A percentile compares a stretch with the other conserved stretches of the same genome.
Evolutionary conservation across 2,113 vertebrate genomes (phyloP).

Genomic region (Strix uralensis): DNA sequence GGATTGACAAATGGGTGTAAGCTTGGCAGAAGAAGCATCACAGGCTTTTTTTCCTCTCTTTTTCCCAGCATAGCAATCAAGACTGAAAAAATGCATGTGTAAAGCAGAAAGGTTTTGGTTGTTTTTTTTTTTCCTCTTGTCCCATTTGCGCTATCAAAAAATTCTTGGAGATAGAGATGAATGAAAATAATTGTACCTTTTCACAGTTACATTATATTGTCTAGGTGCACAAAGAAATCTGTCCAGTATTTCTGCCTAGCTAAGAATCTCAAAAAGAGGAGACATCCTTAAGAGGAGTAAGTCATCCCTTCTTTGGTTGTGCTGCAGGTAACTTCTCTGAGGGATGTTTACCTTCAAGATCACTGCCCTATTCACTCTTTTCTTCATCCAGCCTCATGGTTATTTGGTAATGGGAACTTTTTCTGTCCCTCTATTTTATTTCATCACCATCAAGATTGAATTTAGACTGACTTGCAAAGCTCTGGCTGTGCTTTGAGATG

Average conservation of each 20-base stretch:
- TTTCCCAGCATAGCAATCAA: background rate
- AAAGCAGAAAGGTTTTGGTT: background rate
- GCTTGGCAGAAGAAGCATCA: background rate
- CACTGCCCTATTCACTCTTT: background rate
- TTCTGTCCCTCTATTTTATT: background rate
- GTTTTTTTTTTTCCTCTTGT: background rate
- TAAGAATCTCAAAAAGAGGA: background rate
- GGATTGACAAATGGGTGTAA: background rate
- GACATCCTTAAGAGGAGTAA: background rate
- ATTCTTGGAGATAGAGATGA: background rate
- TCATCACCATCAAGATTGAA: background rate
- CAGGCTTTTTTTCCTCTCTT: background rate
- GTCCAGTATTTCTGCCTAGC: background rate
- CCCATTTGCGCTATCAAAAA: background rate
- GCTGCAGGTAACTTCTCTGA: background rate
- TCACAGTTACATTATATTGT: background rate
- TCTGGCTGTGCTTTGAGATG: background rate
- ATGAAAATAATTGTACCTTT: background rate
- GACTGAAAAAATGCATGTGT: background rate
- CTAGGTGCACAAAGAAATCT: background rate
- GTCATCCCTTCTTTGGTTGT: background rate
- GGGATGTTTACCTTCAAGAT: background rate
- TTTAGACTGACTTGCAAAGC: background rate
- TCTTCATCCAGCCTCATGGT: background rate
- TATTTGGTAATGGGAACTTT: background rate